A percentile compares a stretch with the other conserved stretches of the same genome.
Conservation (phyloP, 2,113 vertebrate genomes). For the Lepus americanus region DNA sequence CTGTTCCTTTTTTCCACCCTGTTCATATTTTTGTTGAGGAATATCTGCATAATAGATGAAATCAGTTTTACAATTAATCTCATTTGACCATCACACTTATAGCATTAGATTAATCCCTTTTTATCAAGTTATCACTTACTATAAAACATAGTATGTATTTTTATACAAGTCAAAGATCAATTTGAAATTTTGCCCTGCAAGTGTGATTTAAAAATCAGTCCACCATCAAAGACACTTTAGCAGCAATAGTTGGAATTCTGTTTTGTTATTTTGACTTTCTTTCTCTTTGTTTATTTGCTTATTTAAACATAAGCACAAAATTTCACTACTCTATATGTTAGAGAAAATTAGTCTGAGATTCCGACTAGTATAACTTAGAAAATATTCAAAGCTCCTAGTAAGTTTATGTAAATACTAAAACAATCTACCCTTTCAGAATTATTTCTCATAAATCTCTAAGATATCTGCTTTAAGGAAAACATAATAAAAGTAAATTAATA, state of each 20-base stretch:
- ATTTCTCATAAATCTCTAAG: background rate
- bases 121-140: conserved; percentile 6
- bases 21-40: background rate
- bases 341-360: background rate
- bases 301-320: conserved; percentile 35
- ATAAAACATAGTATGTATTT: background rate
- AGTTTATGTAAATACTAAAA: background rate
- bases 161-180: conserved; percentile 15
- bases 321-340: background rate
- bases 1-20: background rate
- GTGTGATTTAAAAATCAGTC: conserved; percentile 41
- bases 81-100: conserved; percentile 18
- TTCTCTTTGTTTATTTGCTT: background rate
- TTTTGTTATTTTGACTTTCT: background rate
- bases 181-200: conserved; percentile 17
- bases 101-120: background rate
- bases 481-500: too few relatives aligned
- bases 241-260: background rate
- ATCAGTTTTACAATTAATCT: background rate
- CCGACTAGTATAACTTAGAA: background rate
- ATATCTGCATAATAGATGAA: conserved; percentile 6
- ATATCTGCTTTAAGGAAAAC: background rate
- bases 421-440: background rate
- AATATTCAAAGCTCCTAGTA: background rate
- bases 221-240: background rate